phyloP scores from a whole-genome alignment of 2,888 invertebrate genomes.

The Mythimna ferrago region DNA sequence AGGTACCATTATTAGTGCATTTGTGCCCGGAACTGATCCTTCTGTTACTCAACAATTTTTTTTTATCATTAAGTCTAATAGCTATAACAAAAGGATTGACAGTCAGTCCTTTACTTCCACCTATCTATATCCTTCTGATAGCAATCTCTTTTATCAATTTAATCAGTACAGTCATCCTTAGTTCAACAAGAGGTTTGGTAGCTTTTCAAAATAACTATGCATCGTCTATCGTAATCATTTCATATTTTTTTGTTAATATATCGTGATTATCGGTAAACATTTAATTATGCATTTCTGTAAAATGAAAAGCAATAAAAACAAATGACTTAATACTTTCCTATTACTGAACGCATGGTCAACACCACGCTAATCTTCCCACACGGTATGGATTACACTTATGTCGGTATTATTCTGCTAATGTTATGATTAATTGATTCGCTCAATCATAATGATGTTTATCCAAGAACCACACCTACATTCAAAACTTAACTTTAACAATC shows the following conservation, averaged over 20 bases:
- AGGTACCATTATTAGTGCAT: not conserved
- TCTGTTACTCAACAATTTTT: not conserved
- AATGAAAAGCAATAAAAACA: slow-evolving; percentile 1
- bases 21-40: not conserved
- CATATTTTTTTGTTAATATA: not conserved
- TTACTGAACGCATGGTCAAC: slow-evolving; percentile 52
- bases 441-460: slow-evolving; percentile 58
- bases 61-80: not conserved
- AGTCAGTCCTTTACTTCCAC: not conserved
- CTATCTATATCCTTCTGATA: not conserved
- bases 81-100: not conserved
- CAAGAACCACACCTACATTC: slow-evolving; percentile 13
- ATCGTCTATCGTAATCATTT: not conserved
- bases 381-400: slow-evolving; percentile 63
- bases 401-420: slow-evolving; percentile 68
- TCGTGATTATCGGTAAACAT: not conserved
- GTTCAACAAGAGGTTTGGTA: not conserved
- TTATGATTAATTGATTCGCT: slow-evolving; percentile 71
- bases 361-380: slow-evolving; percentile 65
- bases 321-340: slow-evolving; percentile 25
- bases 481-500: slow-evolving; percentile 8
- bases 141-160: not conserved
- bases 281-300: not conserved
- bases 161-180: not conserved
- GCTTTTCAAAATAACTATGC: not conserved